Base-by-base conservation (phyloP, 2,797 vertebrate species). In the Gadopsis bispinosus region DNA sequence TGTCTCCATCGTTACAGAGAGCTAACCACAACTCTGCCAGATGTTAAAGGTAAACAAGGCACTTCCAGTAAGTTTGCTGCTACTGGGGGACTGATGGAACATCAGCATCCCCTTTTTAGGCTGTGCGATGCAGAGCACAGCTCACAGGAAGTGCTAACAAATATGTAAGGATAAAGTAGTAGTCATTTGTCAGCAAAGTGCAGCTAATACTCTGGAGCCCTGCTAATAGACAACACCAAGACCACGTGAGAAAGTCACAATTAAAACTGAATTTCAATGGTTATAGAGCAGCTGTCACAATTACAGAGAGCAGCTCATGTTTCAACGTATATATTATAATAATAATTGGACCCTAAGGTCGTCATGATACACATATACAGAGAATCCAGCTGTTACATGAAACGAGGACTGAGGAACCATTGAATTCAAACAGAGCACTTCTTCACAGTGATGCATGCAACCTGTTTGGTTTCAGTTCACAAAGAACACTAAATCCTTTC, bases 41-140 rank as follows among this genome's bases (percentile, higher is more conserved):
- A 58, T 63, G 35, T 75, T 29, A 7, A 7, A 54, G 19, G 22
- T 39, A 56, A 73, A 73, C 71, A 47, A 17, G 35, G 17, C 33
- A 31, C 17, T 16, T 72, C 35, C 48, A 53, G 22, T 51, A 26
- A 41, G 16, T 5, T 71, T 35, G 33, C 47, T 39, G n/a, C 35
- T 33, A 9, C 37, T 11, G 37, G 37, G 13, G 16, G 10, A 69
- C 12, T 14, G 22, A 62, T 20, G 19, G 22, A 56, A 69, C 56
- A 35, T 43, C 53, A 47, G 39, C 54, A 69, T 39, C 61, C 17
- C 19, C 13, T 55, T 54, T 73, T 64, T 43, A 64, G 37, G 20
- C 26, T 54, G 26, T 11, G 35, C 35, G 31, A 53, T 62, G 59
- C 16, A 33, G 39, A 31, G 11, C 13, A n/a, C 26, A 39, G 20